phyloP scores from a whole-genome alignment of 2,113 vertebrate species.

The Hemiprocne comata region DNA sequence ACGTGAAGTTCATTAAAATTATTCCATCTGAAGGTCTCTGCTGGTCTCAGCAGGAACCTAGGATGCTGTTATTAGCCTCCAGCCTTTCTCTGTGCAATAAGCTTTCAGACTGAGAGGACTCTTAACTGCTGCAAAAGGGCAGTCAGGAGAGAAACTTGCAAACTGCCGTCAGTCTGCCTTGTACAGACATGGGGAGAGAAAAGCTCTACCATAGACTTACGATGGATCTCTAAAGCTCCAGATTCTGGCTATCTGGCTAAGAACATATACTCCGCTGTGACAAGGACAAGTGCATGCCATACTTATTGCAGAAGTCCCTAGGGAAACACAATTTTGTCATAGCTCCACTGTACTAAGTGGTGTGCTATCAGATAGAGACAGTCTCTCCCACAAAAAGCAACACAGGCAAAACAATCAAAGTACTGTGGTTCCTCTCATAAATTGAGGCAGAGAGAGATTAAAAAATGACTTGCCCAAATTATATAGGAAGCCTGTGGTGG shows the following conservation, averaged over 20 bases:
- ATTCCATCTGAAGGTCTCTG: background rate
- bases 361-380: slow-evolving; percentile 39
- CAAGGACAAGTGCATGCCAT: background rate
- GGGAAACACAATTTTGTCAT: background rate
- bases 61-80: background rate
- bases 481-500: slow-evolving; percentile 24
- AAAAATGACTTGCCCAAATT: slow-evolving; percentile 27
- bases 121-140: background rate
- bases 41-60: background rate
- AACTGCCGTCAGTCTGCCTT: background rate
- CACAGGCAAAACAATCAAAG: slow-evolving; percentile 4
- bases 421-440: background rate
- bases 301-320: background rate
- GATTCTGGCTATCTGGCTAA: background rate
- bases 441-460: background rate
- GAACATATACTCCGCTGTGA: background rate
- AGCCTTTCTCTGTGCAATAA: background rate
- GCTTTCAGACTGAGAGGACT: background rate
- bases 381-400: slow-evolving; percentile 47
- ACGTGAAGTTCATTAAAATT: background rate
- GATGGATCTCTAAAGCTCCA: background rate
- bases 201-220: background rate
- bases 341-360: background rate
- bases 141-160: background rate
- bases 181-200: background rate